Evolutionary conservation across 2,888 invertebrate species (phyloP), one percentile per base, ranked within the genome.

Genomic region (Synanthedon vespiformis): DNA sequence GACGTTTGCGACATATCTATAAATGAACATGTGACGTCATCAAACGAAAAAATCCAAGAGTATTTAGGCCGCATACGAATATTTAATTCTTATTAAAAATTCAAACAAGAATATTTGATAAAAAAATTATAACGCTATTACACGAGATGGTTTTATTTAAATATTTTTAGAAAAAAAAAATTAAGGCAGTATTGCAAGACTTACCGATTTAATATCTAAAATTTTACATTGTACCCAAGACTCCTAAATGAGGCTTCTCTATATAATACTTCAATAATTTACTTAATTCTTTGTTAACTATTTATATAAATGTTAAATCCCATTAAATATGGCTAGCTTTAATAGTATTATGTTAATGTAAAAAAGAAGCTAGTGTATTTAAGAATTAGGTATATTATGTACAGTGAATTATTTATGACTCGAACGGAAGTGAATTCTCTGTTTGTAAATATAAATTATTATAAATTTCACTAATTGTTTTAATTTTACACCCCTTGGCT

Each of bases 371-470:
- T 87, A 83, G 83, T 85, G 81, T 84, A 84, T 83, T 84, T 87
- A 84, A 84, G 70, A 81, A 74, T 76, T 84, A 83, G 84, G 83
- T 82, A 84, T 82, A 84, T 85, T 86, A 83, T 86, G 83, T 85
- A 83, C 80, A 84, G 82, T 82, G 79, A 82, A 84, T 77, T 83
- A 85, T 86, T 84, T 84, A 86, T 85, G 79, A 75, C 70, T 65
- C 70, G 62, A 63, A 58, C 79, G 80, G 78, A 80, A 80, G 79
- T 77, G 64, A 67, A 62, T 62, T 66, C 67, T 72, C 72, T 80
- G 85, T 86, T 85, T 83, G 83, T 77, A 63, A 71, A 79, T 85
- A 78, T 86, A 85, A 85, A 86, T 85, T 85, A 86, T 86, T 86
- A 82, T 79, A 79, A 75, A 74, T 74, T 75, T 73, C 73, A 66